A percentile compares a stretch with the other conserved stretches of the same genome.
phyloP scores from a whole-genome alignment of 2,113 vertebrate species.

The Aythya baeri region DNA sequence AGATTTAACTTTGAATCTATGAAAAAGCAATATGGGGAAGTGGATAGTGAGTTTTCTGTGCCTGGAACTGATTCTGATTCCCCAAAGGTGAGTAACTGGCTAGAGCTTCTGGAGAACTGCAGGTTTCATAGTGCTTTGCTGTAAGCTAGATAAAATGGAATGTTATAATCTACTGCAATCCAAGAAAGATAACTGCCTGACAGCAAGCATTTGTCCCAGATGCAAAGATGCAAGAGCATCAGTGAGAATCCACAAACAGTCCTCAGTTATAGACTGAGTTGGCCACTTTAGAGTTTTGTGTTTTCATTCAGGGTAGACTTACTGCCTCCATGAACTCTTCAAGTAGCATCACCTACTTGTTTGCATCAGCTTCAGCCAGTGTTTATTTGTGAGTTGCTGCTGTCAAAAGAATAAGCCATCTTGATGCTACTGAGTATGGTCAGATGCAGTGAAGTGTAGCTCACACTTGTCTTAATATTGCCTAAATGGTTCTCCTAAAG shows the following conservation, averaged over 20 bases:
- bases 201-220: neutral
- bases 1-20: neutral
- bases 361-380: neutral
- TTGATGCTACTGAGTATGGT: neutral
- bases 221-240: neutral
- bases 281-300: neutral
- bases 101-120: neutral
- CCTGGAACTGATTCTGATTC: neutral
- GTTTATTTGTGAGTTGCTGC: neutral
- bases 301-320: neutral
- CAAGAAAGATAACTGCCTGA: neutral
- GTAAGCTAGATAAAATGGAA: neutral
- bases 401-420: neutral
- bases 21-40: neutral
- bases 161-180: neutral
- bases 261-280: neutral
- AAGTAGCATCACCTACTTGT: neutral
- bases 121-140: neutral
- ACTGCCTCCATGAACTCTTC: neutral
- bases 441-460: neutral
- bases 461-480: neutral
- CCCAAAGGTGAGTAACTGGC: neutral
- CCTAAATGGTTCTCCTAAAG: neutral
- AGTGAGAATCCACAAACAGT: neutral
- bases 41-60: neutral